phyloP scores from a whole-genome alignment of 2,888 invertebrate species.

The Diloba caeruleocephala region DNA sequence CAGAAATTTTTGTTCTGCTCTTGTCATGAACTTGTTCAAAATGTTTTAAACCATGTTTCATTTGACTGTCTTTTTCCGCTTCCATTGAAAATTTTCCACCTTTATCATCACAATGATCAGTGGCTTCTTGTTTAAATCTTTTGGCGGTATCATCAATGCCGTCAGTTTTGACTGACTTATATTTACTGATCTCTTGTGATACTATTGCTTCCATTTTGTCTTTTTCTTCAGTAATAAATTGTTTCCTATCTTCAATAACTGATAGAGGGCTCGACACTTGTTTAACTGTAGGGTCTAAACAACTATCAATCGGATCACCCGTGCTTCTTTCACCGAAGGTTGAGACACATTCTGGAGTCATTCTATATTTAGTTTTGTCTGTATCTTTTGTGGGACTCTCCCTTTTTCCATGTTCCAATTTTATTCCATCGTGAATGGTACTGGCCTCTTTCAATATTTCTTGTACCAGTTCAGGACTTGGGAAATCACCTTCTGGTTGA shows the following conservation, averaged over 20 bases:
- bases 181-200: constrained; percentile 3
- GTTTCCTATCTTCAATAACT: constrained; percentile 31
- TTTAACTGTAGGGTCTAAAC: background rate
- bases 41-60: constrained; percentile 10
- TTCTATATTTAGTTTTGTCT: background rate
- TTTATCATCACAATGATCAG: background rate
- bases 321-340: constrained; percentile 8
- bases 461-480: constrained; percentile 41
- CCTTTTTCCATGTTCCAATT: background rate
- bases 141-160: constrained; percentile 38
- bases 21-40: constrained; percentile 7
- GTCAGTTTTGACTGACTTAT: constrained; percentile 18
- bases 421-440: background rate
- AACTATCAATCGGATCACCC: constrained; percentile 11
- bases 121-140: background rate
- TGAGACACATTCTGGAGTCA: background rate
- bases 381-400: background rate
- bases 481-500: constrained; percentile 19
- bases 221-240: constrained; percentile 34
- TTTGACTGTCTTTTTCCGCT: constrained; percentile 7
- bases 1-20: constrained; percentile 40
- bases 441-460: constrained; percentile 20
- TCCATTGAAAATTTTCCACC: background rate
- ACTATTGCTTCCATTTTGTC: constrained; percentile 3
- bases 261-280: constrained; percentile 23